Base-by-base conservation (phyloP, 2,797 vertebrate species). In the Morelia viridis region DNA sequence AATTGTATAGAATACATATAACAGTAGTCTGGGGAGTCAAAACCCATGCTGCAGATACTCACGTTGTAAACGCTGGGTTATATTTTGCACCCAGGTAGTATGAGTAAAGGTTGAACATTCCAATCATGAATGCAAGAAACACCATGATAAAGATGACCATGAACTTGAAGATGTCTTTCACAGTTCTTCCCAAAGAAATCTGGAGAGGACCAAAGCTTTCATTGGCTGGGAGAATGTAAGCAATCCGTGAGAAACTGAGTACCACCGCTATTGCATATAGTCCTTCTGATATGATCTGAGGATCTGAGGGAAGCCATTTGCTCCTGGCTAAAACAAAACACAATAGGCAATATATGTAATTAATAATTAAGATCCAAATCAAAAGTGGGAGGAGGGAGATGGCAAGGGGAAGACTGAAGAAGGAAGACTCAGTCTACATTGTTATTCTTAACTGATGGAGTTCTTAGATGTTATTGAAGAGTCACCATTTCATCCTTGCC, bases 141-240 rank as follows among this genome's bases (percentile, higher is more conserved):
- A 99, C 99, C 99, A 99, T 99, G 96, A 99, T 99, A 97, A 99
- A 99, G 97, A 99, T 99, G 97, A 99, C 99, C 99, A 99, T 99
- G 97, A 99, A 99, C 97, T 99, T 99, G 98, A 99, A 99, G 98
- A 99, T 99, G 93, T 99, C 99, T 96, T 99, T 99, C 95, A 99
- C 99, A 0, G 99, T 99, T 95, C 99, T 98, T 19, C 99, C 99
- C 95, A 99, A 95, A 3, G 99, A 99, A 96, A 99, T 99, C 98
- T 99, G 99, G 96, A 99, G 98, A 4, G 99, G 99, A 28, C 99
- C 99, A 5, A 99, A 99, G 97, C 99, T 99, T 97, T 99, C 99
- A 0, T 99, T 99, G 97, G 99, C 99, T 13, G 99, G 99, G 94
- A 99, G 98, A 97, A 99, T 99, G 97, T 99, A 99, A 83, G 99